A percentile compares a stretch with the other conserved stretches of the same genome.
Evolutionary conservation across 2,888 invertebrate species (phyloP).

Genomic region (Escarpia spicata): DNA sequence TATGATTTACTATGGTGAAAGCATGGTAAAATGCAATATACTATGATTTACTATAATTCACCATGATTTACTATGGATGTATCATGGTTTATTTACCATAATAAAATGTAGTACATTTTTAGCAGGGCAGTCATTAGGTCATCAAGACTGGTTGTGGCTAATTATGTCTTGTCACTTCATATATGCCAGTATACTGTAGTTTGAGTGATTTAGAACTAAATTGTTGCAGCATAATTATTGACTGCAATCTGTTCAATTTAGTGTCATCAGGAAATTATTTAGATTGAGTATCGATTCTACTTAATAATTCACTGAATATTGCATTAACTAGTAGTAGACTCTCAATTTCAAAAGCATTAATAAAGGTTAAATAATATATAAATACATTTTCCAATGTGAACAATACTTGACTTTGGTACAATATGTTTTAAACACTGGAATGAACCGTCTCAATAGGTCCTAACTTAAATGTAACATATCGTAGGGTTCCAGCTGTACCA

Average conservation of each 20-base stretch:
- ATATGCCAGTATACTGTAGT: neutral
- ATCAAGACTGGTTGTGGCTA: neutral
- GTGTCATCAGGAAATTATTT: neutral
- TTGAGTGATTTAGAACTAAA: neutral
- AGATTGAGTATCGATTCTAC: neutral
- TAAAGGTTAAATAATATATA: neutral
- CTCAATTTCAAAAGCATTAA: neutral
- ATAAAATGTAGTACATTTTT: too few relatives aligned
- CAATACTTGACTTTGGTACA: neutral
- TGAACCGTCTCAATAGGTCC: neutral
- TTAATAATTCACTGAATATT: neutral
- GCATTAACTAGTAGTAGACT: neutral
- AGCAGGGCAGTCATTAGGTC: neutral
- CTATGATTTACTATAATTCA: too few relatives aligned
- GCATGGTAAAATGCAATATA: too few relatives aligned
- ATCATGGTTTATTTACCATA: too few relatives aligned
- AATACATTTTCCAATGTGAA: neutral
- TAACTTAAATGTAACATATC: neutral
- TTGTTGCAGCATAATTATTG: neutral
- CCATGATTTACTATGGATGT: too few relatives aligned
- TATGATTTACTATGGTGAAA: too few relatives aligned
- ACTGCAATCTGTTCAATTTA: neutral
- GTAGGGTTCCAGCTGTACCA: neutral
- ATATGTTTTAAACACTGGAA: neutral
- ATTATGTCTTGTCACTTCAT: neutral